Conservation (phyloP, 2,113 vertebrate genomes). For the Alethe castanea region DNA sequence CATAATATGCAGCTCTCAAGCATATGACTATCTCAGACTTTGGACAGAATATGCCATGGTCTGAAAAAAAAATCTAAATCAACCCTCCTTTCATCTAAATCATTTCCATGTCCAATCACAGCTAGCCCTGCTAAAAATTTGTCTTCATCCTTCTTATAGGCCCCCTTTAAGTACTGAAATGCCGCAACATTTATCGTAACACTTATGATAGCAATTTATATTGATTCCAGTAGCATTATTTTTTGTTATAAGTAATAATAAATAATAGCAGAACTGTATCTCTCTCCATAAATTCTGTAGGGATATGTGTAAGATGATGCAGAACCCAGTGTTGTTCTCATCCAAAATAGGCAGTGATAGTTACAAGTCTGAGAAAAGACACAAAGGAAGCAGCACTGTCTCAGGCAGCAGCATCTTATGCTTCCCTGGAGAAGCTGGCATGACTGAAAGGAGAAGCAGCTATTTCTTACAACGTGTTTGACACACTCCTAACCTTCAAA, state of each 20-base stretch:
- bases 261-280: not conserved
- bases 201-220: not conserved
- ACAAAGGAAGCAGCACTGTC: not conserved
- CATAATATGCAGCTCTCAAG: not conserved
- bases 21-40: not conserved
- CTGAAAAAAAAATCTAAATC: not conserved
- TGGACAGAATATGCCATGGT: not conserved
- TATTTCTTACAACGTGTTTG: not conserved
- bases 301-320: not conserved
- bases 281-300: not conserved
- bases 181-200: not conserved
- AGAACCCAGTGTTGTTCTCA: not conserved
- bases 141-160: not conserved
- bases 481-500: conserved; percentile 55
- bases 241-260: not conserved
- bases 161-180: not conserved
- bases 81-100: not conserved
- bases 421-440: not conserved
- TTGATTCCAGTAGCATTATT: not conserved
- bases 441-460: not conserved
- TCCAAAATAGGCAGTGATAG: not conserved
- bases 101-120: not conserved
- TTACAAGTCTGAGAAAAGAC: not conserved
- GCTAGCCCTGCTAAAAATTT: not conserved
- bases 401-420: not conserved